Evolutionary conservation across 2,113 vertebrate genomes (phyloP).

Genomic region (Brachionichthys hirsutus): DNA sequence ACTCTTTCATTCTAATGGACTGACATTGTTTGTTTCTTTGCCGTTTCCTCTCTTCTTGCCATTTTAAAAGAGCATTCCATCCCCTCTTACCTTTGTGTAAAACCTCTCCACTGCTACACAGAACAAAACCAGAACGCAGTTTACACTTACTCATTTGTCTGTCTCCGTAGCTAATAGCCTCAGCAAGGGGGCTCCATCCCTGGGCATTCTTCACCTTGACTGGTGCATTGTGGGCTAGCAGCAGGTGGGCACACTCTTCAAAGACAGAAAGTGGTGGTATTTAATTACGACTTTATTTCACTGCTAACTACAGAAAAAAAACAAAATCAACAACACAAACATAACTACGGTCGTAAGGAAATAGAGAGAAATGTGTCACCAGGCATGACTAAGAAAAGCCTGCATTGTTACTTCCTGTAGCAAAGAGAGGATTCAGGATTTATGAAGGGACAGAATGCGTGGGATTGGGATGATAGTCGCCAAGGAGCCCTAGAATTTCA

Average conservation of each 20-base stretch:
- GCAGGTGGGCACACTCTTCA: conserved; percentile 97
- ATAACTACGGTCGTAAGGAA: background rate
- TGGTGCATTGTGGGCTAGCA: conserved; percentile 98
- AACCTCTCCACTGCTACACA: too few species aligned
- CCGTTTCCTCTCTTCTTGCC: too few species aligned
- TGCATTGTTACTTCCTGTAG: too few species aligned
- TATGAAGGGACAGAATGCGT: conserved; percentile 30
- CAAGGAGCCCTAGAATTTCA: conserved; percentile 6
- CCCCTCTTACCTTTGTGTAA: background rate
- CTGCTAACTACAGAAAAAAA: too few species aligned
- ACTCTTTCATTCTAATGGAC: background rate
- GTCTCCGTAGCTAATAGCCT: conserved; percentile 99
- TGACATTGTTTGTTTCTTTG: background rate
- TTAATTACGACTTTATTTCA: background rate
- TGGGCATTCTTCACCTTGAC: conserved; percentile 99
- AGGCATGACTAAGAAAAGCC: too few species aligned
- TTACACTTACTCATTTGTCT: conserved; percentile 95
- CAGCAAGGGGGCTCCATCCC: conserved; percentile 99
- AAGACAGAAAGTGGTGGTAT: conserved; percentile 11
- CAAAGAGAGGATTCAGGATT: conserved; percentile 26
- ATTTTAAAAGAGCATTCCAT: background rate
- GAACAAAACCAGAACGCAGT: too few species aligned
- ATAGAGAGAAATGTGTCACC: background rate
- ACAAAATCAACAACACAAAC: background rate
- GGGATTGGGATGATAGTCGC: conserved; percentile 26